Evolutionary conservation across 2,113 vertebrate genomes (phyloP).

Genomic region (Zingel zingel): DNA sequence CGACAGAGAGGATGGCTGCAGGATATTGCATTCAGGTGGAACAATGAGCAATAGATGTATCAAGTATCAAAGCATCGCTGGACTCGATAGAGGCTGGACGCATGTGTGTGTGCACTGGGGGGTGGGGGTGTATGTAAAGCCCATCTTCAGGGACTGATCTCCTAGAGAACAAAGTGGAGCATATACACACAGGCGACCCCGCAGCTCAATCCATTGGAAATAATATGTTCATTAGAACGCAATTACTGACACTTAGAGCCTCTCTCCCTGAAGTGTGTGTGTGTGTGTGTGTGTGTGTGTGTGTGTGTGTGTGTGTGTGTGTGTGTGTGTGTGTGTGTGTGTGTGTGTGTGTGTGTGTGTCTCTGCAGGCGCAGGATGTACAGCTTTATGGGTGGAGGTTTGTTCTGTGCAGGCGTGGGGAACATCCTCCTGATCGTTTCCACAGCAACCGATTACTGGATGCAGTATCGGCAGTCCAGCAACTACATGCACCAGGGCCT

Average conservation of each 20-base stretch:
- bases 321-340: constrained; percentile 43
- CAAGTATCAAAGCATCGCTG: constrained; percentile 77
- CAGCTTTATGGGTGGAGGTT: constrained; percentile 85
- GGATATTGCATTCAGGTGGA: constrained; percentile 74
- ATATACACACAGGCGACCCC: constrained; percentile 66
- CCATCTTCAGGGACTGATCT: constrained; percentile 66
- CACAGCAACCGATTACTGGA: constrained; percentile 87
- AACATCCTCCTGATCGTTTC: constrained; percentile 87
- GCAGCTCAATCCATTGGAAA: constrained; percentile 74
- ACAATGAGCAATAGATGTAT: constrained; percentile 77
- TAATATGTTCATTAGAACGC: constrained; percentile 84
- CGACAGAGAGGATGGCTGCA: constrained; percentile 38
- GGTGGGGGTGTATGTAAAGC: constrained; percentile 47
- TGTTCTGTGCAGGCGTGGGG: constrained; percentile 85
- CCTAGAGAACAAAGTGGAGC: constrained; percentile 69
- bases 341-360: constrained; percentile 51
- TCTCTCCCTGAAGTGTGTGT: constrained; percentile 68
- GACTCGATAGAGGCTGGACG: constrained; percentile 16
- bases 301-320: constrained; percentile 51
- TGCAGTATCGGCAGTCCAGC: constrained; percentile 82
- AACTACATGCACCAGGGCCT: constrained; percentile 84
- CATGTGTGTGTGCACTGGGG: constrained; percentile 1
- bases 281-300: constrained; percentile 45
- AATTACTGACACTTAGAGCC: constrained; percentile 82
- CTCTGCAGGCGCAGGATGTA: constrained; percentile 82